Conservation (phyloP, 2,888 invertebrate species). For the Argynnis bischoffii region DNA sequence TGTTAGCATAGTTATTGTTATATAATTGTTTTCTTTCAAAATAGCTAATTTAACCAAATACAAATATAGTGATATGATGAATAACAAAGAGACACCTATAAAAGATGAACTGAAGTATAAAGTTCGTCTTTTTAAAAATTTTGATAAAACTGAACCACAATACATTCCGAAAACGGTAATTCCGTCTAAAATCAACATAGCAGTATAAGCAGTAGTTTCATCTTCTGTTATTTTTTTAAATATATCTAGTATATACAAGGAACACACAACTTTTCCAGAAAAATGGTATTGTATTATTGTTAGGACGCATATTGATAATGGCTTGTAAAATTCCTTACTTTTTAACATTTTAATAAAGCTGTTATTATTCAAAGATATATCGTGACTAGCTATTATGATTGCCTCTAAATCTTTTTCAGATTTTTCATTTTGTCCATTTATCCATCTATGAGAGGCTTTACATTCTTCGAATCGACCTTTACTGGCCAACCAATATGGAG, state of each 20-base stretch:
- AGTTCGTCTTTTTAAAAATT: constrained; percentile 45
- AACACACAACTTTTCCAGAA: constrained; percentile 55
- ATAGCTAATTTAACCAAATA: constrained; percentile 50
- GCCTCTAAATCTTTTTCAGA: constrained; percentile 48
- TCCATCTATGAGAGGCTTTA: constrained; percentile 50
- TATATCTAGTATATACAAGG: constrained; percentile 58
- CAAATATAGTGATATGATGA: constrained; percentile 55
- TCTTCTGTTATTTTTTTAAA: constrained; percentile 54
- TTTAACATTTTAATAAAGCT: background rate
- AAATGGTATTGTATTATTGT: constrained; percentile 54
- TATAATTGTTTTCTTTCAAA: constrained; percentile 50
- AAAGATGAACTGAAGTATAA: constrained; percentile 52
- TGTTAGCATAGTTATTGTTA: constrained; percentile 49
- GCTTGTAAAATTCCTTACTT: constrained; percentile 50
- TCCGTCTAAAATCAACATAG: constrained; percentile 63
- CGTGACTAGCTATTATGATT: constrained; percentile 40
- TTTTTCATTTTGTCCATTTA: constrained; percentile 46
- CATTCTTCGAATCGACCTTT: constrained; percentile 55
- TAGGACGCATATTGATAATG: constrained; percentile 50
- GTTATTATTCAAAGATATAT: background rate
- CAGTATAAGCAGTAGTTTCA: constrained; percentile 54
- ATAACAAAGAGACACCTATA: constrained; percentile 54
- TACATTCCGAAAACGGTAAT: constrained; percentile 54
- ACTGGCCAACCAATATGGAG: constrained; percentile 58
- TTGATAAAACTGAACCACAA: constrained; percentile 44